Evolutionary conservation across 2,797 vertebrate genomes (phyloP), one percentile per base, ranked within the genome.

Genomic region (Amblyraja radiata): DNA sequence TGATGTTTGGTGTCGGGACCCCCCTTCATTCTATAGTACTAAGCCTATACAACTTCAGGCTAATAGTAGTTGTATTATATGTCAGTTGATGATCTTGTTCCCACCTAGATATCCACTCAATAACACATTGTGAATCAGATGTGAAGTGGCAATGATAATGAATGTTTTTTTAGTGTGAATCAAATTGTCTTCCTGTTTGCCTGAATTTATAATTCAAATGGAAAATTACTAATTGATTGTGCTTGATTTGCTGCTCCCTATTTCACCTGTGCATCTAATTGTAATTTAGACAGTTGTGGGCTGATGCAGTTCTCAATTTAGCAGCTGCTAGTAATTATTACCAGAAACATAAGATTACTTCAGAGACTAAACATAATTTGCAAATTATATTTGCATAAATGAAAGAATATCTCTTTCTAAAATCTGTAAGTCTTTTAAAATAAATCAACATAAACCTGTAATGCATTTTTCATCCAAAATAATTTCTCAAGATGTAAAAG

Each of bases 251-350:
- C 21, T 36, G 65, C 13, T 88, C 8, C 28, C 28, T 88, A 2
- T 63, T 14, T 32, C 84, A 88, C 28, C 83, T 88, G n/a, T 9
- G 25, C 54, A 14, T 88, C n/a, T 88, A 88, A 88, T 21, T 65
- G 84, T 68, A 65, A 88, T 88, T 88, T 65, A 88, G 84, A 88
- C 65, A 5, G 28, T 58, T 86, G 32, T 88, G 63, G 65, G n/a
- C n/a, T 65, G 84, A n/a, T 32, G 65, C n/a, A 18, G n/a, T 88
- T 88, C 61, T 65, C 84, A 32, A 65, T 88, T 32, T 32, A 18
- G 84, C 84, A 88, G 84, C 84, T 88, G 84, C 32, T 18, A 32
- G 14, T 36, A 16, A 65, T 88, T 88, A 88, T 18, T 2, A 32
- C 13, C 36, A 18, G 84, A 88, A 88, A 65, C 88, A 90, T 46